Percentiles rank a stretch among this genome's conserved stretches.
phyloP scores from a whole-genome alignment of 2,888 invertebrate genomes.

The Acholoe squamosa region DNA sequence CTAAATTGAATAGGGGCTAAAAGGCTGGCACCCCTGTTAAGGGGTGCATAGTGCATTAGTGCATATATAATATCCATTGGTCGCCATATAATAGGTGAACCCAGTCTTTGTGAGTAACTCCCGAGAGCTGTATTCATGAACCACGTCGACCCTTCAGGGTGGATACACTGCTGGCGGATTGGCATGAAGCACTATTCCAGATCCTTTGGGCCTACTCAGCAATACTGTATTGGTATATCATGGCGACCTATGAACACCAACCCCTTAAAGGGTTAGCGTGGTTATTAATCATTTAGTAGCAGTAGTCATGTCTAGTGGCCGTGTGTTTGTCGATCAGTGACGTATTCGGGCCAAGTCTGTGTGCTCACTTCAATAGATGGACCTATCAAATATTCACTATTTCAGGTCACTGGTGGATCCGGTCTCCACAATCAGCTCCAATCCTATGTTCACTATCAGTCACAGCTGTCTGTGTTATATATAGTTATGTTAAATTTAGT shows the following conservation, averaged over 20 bases:
- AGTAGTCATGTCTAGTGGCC: neutral
- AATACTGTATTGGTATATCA: too few relatives aligned
- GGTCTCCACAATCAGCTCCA: neutral
- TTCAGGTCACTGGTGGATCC: neutral
- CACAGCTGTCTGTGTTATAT: neutral
- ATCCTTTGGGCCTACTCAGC: neutral
- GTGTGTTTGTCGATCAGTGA: slow-evolving; percentile 27
- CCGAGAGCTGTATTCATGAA: too few relatives aligned
- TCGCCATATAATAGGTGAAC: too few relatives aligned
- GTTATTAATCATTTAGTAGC: slow-evolving; percentile 6
- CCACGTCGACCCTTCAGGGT: too few relatives aligned
- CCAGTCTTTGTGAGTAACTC: too few relatives aligned
- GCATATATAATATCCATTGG: too few relatives aligned
- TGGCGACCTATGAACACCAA: too few relatives aligned
- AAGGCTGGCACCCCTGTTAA: too few relatives aligned
- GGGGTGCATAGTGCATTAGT: too few relatives aligned
- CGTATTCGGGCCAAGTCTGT: neutral
- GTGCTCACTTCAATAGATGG: slow-evolving; percentile 27
- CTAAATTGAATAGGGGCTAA: too few relatives aligned
- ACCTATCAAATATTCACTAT: slow-evolving; percentile 2
- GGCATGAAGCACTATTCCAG: neutral
- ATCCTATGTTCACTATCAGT: neutral
- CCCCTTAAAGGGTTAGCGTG: neutral
- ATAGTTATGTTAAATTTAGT: neutral
- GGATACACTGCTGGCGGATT: too few relatives aligned